phyloP scores from a whole-genome alignment of 2,888 invertebrate genomes.

The Amphipyra berbera region DNA sequence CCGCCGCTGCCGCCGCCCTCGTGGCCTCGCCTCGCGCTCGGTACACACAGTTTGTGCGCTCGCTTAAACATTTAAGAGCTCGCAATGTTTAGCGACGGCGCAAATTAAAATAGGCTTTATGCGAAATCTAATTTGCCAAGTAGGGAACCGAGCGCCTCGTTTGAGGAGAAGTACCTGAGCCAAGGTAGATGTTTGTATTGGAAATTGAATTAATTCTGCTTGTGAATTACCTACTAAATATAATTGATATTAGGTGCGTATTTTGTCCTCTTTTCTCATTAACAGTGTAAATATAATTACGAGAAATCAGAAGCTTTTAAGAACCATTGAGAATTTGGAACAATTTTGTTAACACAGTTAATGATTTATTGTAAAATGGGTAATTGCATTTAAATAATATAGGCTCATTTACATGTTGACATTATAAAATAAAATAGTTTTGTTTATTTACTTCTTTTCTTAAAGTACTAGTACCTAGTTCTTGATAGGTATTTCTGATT shows the following conservation, averaged over 20 bases:
- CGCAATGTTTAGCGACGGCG: slow-evolving; percentile 85
- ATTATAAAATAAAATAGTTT: no score
- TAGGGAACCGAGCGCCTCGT: slow-evolving; percentile 78
- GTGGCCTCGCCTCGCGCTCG: slow-evolving; percentile 66
- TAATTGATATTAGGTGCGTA: slow-evolving; percentile 66
- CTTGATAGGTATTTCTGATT: no score
- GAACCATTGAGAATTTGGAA: slow-evolving; percentile 45
- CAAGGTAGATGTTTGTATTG: slow-evolving; percentile 84
- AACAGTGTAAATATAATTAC: slow-evolving; percentile 60
- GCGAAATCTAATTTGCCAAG: slow-evolving; percentile 88
- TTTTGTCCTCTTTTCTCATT: slow-evolving; percentile 57
- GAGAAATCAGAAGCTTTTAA: slow-evolving; percentile 58
- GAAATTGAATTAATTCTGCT: slow-evolving; percentile 86
- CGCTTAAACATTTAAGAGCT: slow-evolving; percentile 87
- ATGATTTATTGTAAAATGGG: slow-evolving; percentile 19
- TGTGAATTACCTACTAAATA: slow-evolving; percentile 74
- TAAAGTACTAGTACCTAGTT: no score
- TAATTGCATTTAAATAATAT: no score
- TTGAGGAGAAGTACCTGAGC: slow-evolving; percentile 76
- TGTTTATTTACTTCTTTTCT: no score
- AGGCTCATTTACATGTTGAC: no score
- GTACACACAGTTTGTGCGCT: slow-evolving; percentile 79
- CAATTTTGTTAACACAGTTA: slow-evolving; percentile 40
- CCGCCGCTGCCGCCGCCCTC: slow-evolving; percentile 44
- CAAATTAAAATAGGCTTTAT: slow-evolving; percentile 90